These are phyloP conservation scores for Oenanthe oenanthe DNA, from an alignment of 2,113 vertebrate species.

Conservation along the genomic window DNA sequence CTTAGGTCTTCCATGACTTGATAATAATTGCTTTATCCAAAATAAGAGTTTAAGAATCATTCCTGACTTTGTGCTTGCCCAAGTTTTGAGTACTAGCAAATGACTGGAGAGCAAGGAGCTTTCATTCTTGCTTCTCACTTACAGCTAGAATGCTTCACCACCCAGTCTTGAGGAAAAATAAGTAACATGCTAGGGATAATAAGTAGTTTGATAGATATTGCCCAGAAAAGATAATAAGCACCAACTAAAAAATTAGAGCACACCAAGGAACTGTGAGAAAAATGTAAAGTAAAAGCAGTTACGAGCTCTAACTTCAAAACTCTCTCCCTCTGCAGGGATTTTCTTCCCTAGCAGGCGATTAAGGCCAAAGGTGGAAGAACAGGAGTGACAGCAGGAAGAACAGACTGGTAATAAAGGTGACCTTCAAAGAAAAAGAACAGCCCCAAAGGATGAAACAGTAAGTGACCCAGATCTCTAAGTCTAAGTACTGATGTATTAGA, in stretches of 20 bases:
- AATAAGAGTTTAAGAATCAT: not conserved
- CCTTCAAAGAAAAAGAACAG: constrained; percentile 20
- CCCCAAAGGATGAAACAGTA: constrained; percentile 21
- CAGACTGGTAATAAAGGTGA: constrained; percentile 25
- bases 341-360: constrained; percentile 16
- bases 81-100: not conserved
- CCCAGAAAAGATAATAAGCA: not conserved
- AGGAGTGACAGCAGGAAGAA: constrained; percentile 32
- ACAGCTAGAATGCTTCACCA: not conserved
- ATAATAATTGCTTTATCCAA: not conserved
- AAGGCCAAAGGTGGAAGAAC: constrained; percentile 42
- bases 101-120: not conserved
- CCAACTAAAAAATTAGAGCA: constrained; percentile 30
- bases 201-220: not conserved
- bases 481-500: not conserved
- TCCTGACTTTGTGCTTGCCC: not conserved
- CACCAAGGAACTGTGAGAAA: not conserved
- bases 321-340: constrained; percentile 15
- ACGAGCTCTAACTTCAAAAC: constrained; percentile 26
- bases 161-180: not conserved
- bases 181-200: not conserved
- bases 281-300: not conserved
- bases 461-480: constrained; percentile 27
- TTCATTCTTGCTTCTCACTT: not conserved
- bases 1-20: not conserved